Evolutionary conservation across 1,140 invertebrate species (phyloP).

Genomic region (Oscheius sp.): DNA sequence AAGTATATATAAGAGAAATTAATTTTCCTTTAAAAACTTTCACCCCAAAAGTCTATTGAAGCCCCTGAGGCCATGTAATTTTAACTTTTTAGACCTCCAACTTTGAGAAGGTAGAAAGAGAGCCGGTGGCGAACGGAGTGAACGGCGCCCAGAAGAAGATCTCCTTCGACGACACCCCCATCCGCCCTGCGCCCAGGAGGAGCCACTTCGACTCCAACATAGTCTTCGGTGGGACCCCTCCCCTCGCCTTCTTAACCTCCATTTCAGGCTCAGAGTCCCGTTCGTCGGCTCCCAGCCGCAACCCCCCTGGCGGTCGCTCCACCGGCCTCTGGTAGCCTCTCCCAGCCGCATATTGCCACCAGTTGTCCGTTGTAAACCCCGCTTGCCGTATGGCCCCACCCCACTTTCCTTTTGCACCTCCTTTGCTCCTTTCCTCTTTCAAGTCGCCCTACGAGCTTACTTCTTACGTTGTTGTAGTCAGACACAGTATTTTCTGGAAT

Average conservation of each 20-base stretch:
- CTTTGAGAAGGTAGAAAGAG: conserved; percentile 32
- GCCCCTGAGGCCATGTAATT: background rate
- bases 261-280: conserved; percentile 8
- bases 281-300: background rate
- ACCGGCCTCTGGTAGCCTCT: conserved; percentile 41
- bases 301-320: conserved; percentile 46
- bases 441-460: conserved; percentile 7
- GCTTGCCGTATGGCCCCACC: background rate
- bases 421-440: background rate
- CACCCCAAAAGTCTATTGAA: background rate
- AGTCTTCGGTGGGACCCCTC: conserved; percentile 14
- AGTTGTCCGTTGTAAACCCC: background rate
- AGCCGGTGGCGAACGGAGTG: conserved; percentile 1
- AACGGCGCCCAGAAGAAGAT: conserved; percentile 4
- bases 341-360: background rate
- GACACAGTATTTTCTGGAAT: conserved; percentile 20
- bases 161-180: conserved; percentile 1
- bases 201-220: conserved; percentile 24
- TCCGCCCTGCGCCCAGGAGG: background rate
- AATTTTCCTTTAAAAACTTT: background rate
- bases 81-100: conserved; percentile 33
- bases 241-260: background rate
- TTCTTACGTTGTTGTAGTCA: too few relatives aligned
- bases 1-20: too few relatives aligned
- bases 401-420: background rate